Conservation (phyloP, 1,140 invertebrate species). For the Heliconius himera region DNA sequence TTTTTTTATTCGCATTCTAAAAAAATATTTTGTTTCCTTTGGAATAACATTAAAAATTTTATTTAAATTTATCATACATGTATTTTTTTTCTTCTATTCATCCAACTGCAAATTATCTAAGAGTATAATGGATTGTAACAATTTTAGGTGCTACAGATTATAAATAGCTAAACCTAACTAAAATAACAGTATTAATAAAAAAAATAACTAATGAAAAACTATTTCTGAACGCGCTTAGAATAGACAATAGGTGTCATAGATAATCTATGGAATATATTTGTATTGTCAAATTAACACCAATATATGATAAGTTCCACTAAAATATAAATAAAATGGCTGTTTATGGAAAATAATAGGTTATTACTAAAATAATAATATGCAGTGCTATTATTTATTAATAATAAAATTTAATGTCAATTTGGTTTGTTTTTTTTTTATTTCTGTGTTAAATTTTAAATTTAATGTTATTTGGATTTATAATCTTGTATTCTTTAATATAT, state of each 20-base stretch:
- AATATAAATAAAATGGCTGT: constrained; percentile 27
- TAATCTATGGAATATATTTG: constrained; percentile 19
- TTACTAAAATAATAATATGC: constrained; percentile 15
- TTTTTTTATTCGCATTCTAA: too few species aligned
- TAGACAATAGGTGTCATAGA: constrained; percentile 17
- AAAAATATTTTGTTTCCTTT: too few species aligned
- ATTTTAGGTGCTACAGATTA: constrained; percentile 24
- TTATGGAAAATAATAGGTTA: constrained; percentile 30
- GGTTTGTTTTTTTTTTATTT: constrained; percentile 1
- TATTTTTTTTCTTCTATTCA: background rate
- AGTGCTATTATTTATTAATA: constrained; percentile 24
- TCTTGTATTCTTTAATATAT: background rate
- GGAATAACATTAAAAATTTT: background rate
- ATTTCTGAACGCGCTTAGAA: constrained; percentile 26
- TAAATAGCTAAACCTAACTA: constrained; percentile 16
- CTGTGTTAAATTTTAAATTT: background rate
- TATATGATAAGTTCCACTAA: constrained; percentile 9
- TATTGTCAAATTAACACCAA: constrained; percentile 21
- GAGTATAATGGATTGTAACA: background rate
- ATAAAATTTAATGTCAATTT: background rate
- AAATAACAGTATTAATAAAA: constrained; percentile 26
- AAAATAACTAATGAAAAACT: constrained; percentile 7
- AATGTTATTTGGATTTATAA: background rate
- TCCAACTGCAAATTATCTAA: background rate
- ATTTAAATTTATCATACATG: background rate